phyloP scores from a whole-genome alignment of 1,140 invertebrate species.

The Panonychus citri region DNA sequence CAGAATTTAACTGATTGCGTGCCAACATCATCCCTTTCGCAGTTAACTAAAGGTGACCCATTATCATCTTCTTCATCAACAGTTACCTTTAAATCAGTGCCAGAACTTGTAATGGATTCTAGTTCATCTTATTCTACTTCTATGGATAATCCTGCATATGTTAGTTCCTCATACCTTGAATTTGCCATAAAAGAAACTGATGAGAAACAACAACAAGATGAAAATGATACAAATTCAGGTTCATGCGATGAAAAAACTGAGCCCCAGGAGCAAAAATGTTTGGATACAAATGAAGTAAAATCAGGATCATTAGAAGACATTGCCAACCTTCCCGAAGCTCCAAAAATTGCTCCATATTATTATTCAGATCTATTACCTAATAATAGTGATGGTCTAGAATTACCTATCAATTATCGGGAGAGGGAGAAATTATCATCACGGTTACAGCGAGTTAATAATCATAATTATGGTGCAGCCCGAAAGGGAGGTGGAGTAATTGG shows the following conservation, averaged over 20 bases:
- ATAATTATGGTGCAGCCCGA: too few relatives aligned
- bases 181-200: background rate
- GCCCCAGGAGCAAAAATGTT: background rate
- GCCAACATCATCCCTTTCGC: too few relatives aligned
- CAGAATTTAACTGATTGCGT: too few relatives aligned
- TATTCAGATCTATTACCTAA: slow-evolving; percentile 44
- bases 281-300: background rate
- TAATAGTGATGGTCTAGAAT: background rate
- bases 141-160: slow-evolving; percentile 1
- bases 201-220: background rate
- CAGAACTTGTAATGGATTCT: too few relatives aligned
- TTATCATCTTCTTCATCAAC: too few relatives aligned
- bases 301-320: background rate
- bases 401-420: too few relatives aligned
- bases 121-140: background rate
- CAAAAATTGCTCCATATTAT: slow-evolving; percentile 43
- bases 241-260: background rate
- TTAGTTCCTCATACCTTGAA: background rate
- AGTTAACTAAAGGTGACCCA: too few relatives aligned
- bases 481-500: too few relatives aligned
- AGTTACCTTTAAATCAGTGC: too few relatives aligned
- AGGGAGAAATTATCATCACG: too few relatives aligned
- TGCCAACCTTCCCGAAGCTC: background rate
- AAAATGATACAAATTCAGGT: background rate
- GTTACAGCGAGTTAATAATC: too few relatives aligned